Conservation (phyloP, 2,113 vertebrate genomes). For the Gymnobelideus leadbeateri region DNA sequence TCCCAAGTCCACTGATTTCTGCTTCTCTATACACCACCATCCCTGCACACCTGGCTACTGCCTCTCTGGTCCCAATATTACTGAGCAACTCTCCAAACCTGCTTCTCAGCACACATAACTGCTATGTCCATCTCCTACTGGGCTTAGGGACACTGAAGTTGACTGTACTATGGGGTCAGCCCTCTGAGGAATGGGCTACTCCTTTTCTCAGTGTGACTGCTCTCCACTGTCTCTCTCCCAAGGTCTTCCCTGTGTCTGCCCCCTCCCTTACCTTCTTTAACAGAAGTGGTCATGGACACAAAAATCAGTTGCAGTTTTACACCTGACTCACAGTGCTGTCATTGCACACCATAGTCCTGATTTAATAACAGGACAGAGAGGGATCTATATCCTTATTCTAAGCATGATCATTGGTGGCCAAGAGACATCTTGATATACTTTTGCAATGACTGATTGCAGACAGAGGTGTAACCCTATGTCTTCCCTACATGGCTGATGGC, state of each 20-base stretch:
- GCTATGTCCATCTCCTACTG: background rate
- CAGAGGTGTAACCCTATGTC: background rate
- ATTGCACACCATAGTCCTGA: background rate
- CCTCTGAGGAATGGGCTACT: background rate
- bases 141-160: background rate
- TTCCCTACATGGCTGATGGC: background rate
- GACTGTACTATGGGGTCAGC: background rate
- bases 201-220: background rate
- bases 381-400: background rate
- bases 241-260: background rate
- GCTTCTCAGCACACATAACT: background rate
- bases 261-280: background rate
- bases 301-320: background rate
- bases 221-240: background rate
- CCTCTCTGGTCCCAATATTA: background rate
- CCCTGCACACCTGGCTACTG: background rate
- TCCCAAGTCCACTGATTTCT: background rate
- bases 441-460: background rate
- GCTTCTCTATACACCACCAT: background rate
- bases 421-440: background rate
- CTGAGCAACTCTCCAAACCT: background rate
- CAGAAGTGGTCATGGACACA: background rate
- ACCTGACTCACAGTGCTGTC: background rate
- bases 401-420: background rate
- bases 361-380: background rate